Base-by-base conservation (phyloP, 2,113 vertebrate species). In the Psettodes erumei region DNA sequence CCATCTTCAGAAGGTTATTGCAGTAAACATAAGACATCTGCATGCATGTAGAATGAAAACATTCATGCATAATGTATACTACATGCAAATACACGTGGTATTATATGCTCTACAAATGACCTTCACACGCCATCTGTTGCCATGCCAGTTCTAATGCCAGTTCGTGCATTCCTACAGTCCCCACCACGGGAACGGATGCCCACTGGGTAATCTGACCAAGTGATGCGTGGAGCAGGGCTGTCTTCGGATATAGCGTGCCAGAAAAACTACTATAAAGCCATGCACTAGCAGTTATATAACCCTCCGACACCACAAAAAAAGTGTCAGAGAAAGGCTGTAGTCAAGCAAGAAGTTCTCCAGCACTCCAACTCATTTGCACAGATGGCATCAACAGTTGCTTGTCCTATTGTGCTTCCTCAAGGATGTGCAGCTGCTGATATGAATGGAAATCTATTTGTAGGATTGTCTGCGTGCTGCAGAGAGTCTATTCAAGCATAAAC, bases 81-180 rank as follows among this genome's bases (percentile, higher is more conserved):
- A 23, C 23, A 82, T 23, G 35, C 25, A 74, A 27, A 81, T 37
- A 23, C 21, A 60, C 30, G 47, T 6, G 5, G 4, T 56, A 54
- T 18, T 45, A 11, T 32, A 15, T 16, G 19, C 42, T 80, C 53
- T 60, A 54, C 45, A 72, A 79, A 86, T 88, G 88, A 93, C 90
- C 91, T 91, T 92, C 84, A 81, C 75, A 37, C 70, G 88, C 90
- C 85, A 90, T 91, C 90, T 93, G 90, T 79, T 88, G 63, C 59
- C 68, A 48, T 35, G 81, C 53, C 67, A 77, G 37, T 71, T 53
- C 61, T 45, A 77, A 79, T 86, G 86, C 85, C 75, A 83, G 61
- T 72, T 85, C n/a, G 25, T 86, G 79, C 80, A n/a, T 66, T 89
- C 53, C 81, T 88, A 59, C 88, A 71, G 73, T 65, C 63, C 32